Conservation (phyloP, 2,797 vertebrate genomes). For the Argentina silus region DNA sequence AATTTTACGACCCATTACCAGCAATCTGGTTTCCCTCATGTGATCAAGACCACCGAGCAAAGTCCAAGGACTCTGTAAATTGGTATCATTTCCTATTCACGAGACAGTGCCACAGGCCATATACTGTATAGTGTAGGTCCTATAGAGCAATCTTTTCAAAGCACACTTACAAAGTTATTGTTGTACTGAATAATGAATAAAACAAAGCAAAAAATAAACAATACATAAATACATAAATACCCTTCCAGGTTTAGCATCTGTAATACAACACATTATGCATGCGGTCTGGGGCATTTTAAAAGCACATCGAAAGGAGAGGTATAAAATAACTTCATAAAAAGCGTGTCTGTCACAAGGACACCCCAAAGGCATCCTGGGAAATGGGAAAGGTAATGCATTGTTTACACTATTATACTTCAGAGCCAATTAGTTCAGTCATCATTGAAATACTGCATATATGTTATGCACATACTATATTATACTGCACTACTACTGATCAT, state of each 20-base stretch:
- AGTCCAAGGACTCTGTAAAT: constrained; percentile 32
- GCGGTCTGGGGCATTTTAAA: not conserved
- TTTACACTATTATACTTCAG: not conserved
- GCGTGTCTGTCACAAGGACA: not conserved
- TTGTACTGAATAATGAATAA: not conserved
- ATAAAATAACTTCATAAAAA: not conserved
- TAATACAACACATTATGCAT: not conserved
- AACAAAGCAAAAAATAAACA: not conserved
- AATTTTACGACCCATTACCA: constrained; percentile 46
- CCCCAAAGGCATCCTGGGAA: not conserved
- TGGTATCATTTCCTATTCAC: constrained; percentile 8
- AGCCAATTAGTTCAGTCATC: not conserved
- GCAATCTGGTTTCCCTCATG: constrained; percentile 22
- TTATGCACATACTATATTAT: too few relatives aligned
- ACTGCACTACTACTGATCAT: too few relatives aligned
- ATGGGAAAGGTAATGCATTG: not conserved
- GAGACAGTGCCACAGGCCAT: not conserved
- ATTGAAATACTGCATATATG: too few relatives aligned
- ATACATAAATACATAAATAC: not conserved
- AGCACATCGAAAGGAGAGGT: not conserved
- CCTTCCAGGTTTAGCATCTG: not conserved
- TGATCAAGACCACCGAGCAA: constrained; percentile 18
- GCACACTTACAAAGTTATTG: not conserved
- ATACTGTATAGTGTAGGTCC: too few relatives aligned
- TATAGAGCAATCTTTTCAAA: not conserved